Percentiles rank a stretch among this genome's conserved stretches.
These are phyloP conservation scores for Meandrina meandrites DNA, from an alignment of 92 coral and sea anemone species.

Conservation along the genomic window DNA sequence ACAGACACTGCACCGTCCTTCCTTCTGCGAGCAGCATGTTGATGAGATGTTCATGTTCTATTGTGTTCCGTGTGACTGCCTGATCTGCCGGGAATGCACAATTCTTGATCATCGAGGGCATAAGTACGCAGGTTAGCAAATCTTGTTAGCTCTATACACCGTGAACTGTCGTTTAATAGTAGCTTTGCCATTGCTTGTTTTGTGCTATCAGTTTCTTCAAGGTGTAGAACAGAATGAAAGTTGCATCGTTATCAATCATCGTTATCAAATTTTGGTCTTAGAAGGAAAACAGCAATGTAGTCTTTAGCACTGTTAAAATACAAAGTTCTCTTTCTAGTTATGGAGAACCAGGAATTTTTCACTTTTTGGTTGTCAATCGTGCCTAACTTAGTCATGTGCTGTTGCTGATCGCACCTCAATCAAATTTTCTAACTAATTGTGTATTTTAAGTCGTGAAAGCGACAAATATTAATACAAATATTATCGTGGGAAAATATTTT, in stretches of 20 bases:
- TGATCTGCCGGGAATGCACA: constrained; percentile 90
- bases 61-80: constrained; percentile 76
- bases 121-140: constrained; percentile 77
- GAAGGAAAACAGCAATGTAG: background rate
- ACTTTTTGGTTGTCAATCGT: background rate
- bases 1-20: constrained; percentile 86
- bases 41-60: constrained; percentile 91
- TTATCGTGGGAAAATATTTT: background rate
- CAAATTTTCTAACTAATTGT: background rate
- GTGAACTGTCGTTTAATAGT: background rate
- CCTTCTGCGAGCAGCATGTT: constrained; percentile 75
- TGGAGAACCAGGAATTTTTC: background rate
- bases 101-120: constrained; percentile 90
- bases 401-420: background rate
- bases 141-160: background rate
- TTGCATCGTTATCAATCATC: background rate
- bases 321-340: background rate
- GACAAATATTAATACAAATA: background rate
- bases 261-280: background rate
- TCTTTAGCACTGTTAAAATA: no score
- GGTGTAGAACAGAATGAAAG: background rate
- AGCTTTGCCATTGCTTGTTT: background rate
- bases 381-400: background rate
- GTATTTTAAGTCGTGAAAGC: background rate
- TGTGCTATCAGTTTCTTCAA: background rate